phyloP scores from a whole-genome alignment of 2,113 vertebrate species.

The Anser cygnoides region DNA sequence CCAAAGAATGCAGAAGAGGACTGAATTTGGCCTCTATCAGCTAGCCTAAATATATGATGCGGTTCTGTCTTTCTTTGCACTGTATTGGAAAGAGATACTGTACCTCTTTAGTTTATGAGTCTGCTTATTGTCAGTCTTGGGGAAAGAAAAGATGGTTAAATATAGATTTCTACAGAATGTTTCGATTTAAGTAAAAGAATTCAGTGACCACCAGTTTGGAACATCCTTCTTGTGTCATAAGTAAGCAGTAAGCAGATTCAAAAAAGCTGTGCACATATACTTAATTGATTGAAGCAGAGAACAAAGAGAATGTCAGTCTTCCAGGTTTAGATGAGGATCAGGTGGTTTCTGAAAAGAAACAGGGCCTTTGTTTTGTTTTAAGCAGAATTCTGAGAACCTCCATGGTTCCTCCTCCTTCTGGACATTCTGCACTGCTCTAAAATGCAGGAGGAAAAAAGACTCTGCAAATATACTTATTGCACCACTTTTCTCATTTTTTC shows the following conservation, averaged over 20 bases:
- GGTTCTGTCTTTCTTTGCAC: not conserved
- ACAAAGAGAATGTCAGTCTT: conserved; percentile 46
- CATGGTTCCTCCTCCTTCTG: not conserved
- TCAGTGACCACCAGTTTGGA: conserved; percentile 53
- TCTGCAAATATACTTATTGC: not conserved
- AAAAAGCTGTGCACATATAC: conserved; percentile 26
- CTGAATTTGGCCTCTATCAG: conserved; percentile 48
- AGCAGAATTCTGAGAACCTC: not conserved
- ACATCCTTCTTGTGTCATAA: conserved; percentile 47
- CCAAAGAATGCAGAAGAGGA: conserved; percentile 24
- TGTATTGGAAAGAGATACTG: conserved; percentile 39
- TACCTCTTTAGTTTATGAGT: conserved; percentile 14
- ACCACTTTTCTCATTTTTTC: not conserved
- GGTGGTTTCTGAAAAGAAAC: conserved; percentile 47
- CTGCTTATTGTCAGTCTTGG: conserved; percentile 51
- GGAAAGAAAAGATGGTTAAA: conserved; percentile 40
- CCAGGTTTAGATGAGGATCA: conserved; percentile 56
- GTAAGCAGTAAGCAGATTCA: conserved; percentile 17
- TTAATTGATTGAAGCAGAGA: conserved; percentile 48
- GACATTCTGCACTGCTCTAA: not conserved
- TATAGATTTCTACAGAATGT: conserved; percentile 54
- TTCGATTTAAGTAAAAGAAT: conserved; percentile 64
- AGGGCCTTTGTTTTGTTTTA: conserved; percentile 12
- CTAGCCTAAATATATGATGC: not conserved
- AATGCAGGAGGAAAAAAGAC: not conserved